Base-by-base conservation (phyloP, 35 echinoderm and acorn worm species). In the Eucidaris tribuloides region DNA sequence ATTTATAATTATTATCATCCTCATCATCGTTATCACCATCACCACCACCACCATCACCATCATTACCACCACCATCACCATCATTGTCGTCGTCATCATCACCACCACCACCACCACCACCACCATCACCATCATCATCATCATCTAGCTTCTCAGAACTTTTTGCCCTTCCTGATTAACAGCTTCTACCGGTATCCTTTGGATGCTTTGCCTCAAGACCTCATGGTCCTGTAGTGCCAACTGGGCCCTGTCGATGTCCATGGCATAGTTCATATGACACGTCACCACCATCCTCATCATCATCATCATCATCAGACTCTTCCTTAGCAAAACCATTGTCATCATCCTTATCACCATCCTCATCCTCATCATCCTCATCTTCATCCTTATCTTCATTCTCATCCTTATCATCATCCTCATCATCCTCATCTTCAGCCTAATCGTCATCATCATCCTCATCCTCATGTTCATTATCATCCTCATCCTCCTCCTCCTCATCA, bases 141-240 rank as follows among this genome's bases (percentile, higher is more conserved):
- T 7, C 56, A 59, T 7, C 56, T 66, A 94, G 86, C 92, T 94
- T 30, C 80, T 68, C 19, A 96, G 85, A 29, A 96, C 79, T 80
- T 84, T 86, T 57, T 98, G 90, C 24, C 95, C 95, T 52, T 98
- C 95, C 56, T 92, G 76, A 25, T 93, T 88, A 30, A 98, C 85
- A 17, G 89, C 76, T 56, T 98, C 95, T 25, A 98, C 82, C 15
- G 95, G 95, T 15, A 92, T 82, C 55, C 83, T 65, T 35, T 80
- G 44, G 3, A 98, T 82, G 45, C 88, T 78, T 44, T 84, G 58
- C 18, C 83, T 77, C 1, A 91, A 58, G 11, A 83, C 82, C 34
- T 77, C 72, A 38, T 98, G 95, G 36, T 98, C 90, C 34, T 98
- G 90, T 38, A 98, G 89, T 58, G 50, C 77, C 23, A 46, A 50